Evolutionary conservation across 2,797 vertebrate genomes (phyloP), one percentile per base, ranked within the genome.

Genomic region (Corythornis leucogaster): DNA sequence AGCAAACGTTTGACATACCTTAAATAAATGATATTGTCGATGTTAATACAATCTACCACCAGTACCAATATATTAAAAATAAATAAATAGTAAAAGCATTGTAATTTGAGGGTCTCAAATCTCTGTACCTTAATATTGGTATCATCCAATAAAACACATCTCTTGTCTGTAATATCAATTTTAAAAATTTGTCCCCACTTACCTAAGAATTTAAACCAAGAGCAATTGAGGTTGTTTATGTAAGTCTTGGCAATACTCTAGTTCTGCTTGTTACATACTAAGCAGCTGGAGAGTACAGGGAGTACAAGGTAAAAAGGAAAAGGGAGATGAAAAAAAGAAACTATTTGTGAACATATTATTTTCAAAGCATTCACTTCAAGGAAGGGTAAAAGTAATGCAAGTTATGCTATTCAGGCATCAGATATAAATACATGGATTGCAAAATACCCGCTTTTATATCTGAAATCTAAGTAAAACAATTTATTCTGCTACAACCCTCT

Each of bases 81-180:
- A 66, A 75, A 81, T 22, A 91, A 67, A 86, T 21, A 80, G 42
- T 46, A 55, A 98, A 98, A 9, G 45, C 58, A 96, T 96, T 97
- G 97, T 95, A 85, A 91, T 90, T 71, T 68, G 12, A 14, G n/a
- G 11, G 15, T 48, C 31, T 75, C 58, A 55, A 22, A 77, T 85
- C 26, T 80, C 87, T 58, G 1, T 74, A n/a, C 70, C 80, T 96
- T 80, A 42, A 70, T 74, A 45, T 22, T 50, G 43, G 19, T 78
- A 20, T 73, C 69, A 85, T 69, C n/a, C 83, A 82, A 87, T 90
- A 90, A 85, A 89, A 91, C n/a, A 55, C 26, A 75, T 40, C 20
- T 62, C 38, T 57, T 84, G 73, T 88, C 93, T 38, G 35, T 79
- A 91, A 66, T 71, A 85, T 78, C 76, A 85, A 16, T 69, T 90